Evolutionary conservation across 2,797 vertebrate species (phyloP).

Genomic region (Otolemur crassicaudatus): DNA sequence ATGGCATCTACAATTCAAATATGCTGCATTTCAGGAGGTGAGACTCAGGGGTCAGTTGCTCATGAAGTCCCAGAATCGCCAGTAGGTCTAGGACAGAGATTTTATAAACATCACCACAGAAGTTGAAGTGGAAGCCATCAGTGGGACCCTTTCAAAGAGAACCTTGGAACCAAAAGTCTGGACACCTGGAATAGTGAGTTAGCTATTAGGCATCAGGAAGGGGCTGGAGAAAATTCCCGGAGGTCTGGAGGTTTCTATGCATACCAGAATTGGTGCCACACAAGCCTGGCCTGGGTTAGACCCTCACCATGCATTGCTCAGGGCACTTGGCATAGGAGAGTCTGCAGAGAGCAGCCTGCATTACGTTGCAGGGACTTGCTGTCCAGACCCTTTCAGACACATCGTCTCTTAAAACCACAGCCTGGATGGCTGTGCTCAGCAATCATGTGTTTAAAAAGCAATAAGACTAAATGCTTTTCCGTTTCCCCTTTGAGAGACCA

Average conservation of each 20-base stretch:
- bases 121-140: not conserved
- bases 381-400: not conserved
- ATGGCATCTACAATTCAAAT: not conserved
- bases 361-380: not conserved
- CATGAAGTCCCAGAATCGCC: fast-evolving
- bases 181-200: not conserved
- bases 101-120: not conserved
- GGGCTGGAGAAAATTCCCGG: not conserved
- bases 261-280: not conserved
- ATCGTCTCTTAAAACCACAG: conserved; percentile 47
- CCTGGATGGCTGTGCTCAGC: conserved; percentile 65
- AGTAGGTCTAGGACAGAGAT: not conserved
- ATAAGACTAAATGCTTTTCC: conserved; percentile 87
- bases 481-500: conserved; percentile 85
- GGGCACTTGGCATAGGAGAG: not conserved
- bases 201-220: not conserved
- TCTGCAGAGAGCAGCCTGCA: not conserved
- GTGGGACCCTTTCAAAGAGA: not conserved
- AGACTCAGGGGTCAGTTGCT: not conserved
- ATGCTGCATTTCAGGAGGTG: too few species aligned
- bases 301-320: fast-evolving
- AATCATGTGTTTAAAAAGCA: conserved; percentile 87
- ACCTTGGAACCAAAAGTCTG: not conserved
- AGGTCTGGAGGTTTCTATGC: not conserved
- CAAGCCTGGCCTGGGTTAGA: not conserved